Base-by-base conservation (phyloP, 2,797 vertebrate species). In the Lateolabrax maculatus region DNA sequence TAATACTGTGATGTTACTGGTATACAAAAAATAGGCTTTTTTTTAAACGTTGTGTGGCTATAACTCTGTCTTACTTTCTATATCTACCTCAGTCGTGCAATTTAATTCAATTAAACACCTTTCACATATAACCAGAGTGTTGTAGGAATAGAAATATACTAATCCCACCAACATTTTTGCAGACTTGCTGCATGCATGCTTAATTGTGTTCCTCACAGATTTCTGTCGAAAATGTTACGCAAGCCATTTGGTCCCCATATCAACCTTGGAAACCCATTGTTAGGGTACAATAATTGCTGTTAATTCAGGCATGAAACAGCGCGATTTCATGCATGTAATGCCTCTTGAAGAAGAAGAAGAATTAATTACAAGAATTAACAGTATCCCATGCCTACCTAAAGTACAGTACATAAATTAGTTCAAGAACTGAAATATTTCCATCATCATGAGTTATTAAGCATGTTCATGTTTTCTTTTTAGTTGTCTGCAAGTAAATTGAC, bases 271-370 rank as follows among this genome's bases (percentile, higher is more conserved):
- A 27, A 51, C 34, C 55, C 53, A 39, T 70, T 82, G 46, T 66
- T 56, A 51, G 27, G 29, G 25, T 51, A 23, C 56, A 58, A 57
- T 70, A 71, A 80, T 77, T 77, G 27, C 55, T 71, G 69, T 80
- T 65, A 77, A 67, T 83, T 60, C 53, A 70, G 0, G 52, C 67
- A 85, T 84, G 71, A 62, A 60, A 75, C 61, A 39, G 46, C 34
- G 64, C 37, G 31, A 78, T 63, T 67, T 75, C 51, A 81, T 68
- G 71, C 69, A 71, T 83, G 73, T 80, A 86, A 75, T 75, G 61
- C 62, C 62, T 71, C 23, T 71, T 41, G 37, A 78, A 67, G 62
- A 56, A 61, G 62, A 56, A 61, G 83, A 52, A 67, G 58, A 55
- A 77, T 77, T 71, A 65, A n/a, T n/a, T 71, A 56, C 60, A 77